A percentile compares a stretch with the other conserved stretches of the same genome.
phyloP scores from a whole-genome alignment of 2,113 vertebrate genomes.

The Lonchura striata region DNA sequence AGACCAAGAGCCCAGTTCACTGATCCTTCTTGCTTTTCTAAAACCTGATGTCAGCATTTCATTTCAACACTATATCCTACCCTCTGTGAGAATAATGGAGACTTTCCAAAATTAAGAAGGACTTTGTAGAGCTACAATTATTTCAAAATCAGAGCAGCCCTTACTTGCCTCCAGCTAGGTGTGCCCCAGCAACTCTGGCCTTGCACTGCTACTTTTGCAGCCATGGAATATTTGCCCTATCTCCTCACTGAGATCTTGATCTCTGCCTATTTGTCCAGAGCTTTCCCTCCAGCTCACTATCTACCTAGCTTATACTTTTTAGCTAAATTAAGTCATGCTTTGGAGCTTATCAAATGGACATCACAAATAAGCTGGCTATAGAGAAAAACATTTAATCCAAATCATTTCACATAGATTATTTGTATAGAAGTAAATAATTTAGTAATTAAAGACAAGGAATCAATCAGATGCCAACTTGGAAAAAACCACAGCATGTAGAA shows the following conservation, averaged over 20 bases:
- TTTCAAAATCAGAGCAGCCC: not conserved
- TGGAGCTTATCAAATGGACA: not conserved
- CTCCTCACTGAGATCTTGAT: not conserved
- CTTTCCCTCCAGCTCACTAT: not conserved
- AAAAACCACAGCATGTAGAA: not conserved
- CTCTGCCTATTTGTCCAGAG: not conserved
- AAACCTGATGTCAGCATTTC: not conserved
- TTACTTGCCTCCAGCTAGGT: not conserved
- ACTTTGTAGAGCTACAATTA: not conserved
- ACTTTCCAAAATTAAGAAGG: not conserved
- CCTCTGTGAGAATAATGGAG: not conserved
- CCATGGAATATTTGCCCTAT: not conserved
- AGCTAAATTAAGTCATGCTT: not conserved
- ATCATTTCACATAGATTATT: not conserved
- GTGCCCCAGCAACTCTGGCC: not conserved
- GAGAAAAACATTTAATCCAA: not conserved
- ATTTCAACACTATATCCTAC: not conserved
- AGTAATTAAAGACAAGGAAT: not conserved
- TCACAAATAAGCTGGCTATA: not conserved
- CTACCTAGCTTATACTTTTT: not conserved
- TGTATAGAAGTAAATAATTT: not conserved
- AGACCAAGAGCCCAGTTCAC: not conserved
- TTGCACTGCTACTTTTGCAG: not conserved
- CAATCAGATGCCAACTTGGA: not conserved
- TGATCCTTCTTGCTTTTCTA: not conserved